These are phyloP conservation scores for Plestiodon gilberti DNA, from an alignment of 2,113 vertebrate genomes.

Conservation along the genomic window DNA sequence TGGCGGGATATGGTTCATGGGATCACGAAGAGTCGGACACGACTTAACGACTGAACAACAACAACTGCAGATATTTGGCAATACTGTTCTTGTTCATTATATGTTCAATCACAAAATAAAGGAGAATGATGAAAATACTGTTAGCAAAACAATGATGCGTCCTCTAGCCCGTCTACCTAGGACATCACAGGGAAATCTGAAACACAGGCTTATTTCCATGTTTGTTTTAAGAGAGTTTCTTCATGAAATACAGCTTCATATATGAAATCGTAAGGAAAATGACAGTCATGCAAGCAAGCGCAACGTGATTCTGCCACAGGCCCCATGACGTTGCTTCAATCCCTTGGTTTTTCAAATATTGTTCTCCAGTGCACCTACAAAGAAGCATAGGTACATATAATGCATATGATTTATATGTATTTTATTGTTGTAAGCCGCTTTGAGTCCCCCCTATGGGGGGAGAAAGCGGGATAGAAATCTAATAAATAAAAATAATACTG, in stretches of 20 bases:
- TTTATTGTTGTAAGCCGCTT: no score
- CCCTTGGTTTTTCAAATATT: slow-evolving; percentile 78
- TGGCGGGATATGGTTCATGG: no score
- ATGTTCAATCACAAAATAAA: not conserved
- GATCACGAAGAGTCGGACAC: no score
- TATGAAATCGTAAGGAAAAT: slow-evolving; percentile 87
- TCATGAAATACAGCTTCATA: slow-evolving; percentile 87
- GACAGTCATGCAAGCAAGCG: slow-evolving; percentile 80
- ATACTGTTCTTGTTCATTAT: not conserved
- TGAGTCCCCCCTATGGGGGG: no score
- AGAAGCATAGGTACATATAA: not conserved
- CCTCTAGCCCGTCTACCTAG: not conserved
- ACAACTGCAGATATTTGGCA: not conserved
- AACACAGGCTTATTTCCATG: not conserved
- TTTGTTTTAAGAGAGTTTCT: slow-evolving; percentile 84
- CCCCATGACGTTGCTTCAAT: slow-evolving; percentile 83
- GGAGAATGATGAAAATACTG: not conserved
- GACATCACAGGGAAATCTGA: not conserved
- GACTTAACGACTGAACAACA: no score
- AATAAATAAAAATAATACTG: no score
- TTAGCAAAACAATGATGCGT: not conserved
- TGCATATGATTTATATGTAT: no score
- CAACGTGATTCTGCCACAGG: slow-evolving; percentile 89
- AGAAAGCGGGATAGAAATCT: no score
- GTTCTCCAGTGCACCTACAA: slow-evolving; percentile 80